phyloP scores from a whole-genome alignment of 2,888 invertebrate genomes.

The Homarus gammarus region DNA sequence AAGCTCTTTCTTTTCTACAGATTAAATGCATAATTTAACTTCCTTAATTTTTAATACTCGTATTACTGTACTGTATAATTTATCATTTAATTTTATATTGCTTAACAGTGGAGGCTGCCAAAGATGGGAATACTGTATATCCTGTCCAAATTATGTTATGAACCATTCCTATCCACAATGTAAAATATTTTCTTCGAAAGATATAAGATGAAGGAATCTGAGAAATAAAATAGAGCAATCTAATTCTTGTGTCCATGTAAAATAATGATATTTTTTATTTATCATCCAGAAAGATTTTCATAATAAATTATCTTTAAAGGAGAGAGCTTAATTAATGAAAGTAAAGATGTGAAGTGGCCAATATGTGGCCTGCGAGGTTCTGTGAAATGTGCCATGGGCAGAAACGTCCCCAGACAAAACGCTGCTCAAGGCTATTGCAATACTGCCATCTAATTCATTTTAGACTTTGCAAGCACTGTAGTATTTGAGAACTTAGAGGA shows the following conservation, averaged over 20 bases:
- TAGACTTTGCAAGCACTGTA: neutral
- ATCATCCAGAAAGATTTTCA: neutral
- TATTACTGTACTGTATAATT: too few relatives aligned
- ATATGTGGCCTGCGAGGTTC: conserved; percentile 11
- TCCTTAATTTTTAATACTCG: too few relatives aligned
- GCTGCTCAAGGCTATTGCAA: conserved; percentile 12
- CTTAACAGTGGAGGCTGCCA: too few relatives aligned
- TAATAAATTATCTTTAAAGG: neutral
- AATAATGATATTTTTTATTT: neutral
- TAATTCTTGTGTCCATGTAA: neutral
- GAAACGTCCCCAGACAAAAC: neutral
- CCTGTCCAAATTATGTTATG: neutral
- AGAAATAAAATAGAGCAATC: neutral
- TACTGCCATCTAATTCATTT: neutral
- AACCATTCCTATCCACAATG: neutral
- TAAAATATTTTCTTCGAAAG: neutral
- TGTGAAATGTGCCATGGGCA: neutral
- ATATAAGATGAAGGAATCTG: neutral
- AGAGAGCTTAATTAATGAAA: neutral
- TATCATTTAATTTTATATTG: too few relatives aligned
- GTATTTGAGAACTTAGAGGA: neutral
- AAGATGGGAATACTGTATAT: neutral
- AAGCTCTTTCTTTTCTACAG: too few relatives aligned
- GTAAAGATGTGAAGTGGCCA: neutral
- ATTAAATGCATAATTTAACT: too few relatives aligned